Evolutionary conservation across 1,140 invertebrate genomes (phyloP).

Genomic region (Pomacea maculata): DNA sequence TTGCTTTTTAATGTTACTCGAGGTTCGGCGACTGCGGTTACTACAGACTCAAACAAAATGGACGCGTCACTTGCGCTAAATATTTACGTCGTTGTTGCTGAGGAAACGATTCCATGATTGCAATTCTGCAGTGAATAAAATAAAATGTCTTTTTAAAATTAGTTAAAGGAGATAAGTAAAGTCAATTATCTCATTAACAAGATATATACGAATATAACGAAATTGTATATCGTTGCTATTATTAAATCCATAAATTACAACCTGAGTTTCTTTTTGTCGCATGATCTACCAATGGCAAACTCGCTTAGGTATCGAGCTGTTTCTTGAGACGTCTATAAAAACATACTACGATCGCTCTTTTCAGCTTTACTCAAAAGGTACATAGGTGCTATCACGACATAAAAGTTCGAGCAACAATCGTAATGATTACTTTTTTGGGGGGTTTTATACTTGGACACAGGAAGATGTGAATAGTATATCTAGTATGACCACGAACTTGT

Average conservation of each 20-base stretch:
- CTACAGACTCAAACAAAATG: conserved; percentile 14
- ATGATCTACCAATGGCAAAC: no score
- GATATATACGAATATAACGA: not conserved
- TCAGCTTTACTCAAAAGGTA: no score
- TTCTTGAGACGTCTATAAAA: no score
- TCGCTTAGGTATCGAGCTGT: no score
- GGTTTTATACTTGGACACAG: no score
- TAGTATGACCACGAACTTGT: no score
- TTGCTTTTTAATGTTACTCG: not conserved
- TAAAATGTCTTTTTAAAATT: not conserved
- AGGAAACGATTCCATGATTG: conserved; percentile 15
- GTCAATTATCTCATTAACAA: not conserved
- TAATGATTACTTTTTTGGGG: no score
- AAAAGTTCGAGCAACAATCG: no score
- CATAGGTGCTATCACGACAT: no score
- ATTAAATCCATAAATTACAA: not conserved
- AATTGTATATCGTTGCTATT: not conserved
- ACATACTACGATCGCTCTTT: no score
- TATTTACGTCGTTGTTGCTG: conserved; percentile 34
- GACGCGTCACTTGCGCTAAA: conserved; percentile 23
- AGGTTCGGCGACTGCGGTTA: conserved; percentile 14
- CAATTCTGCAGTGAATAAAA: conserved; percentile 10
- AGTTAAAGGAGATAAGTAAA: not conserved
- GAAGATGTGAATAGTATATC: no score
- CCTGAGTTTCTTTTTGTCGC: no score